Evolutionary conservation across 2,797 vertebrate genomes (phyloP), one percentile per base, ranked within the genome.

Genomic region (Carapus acus): DNA sequence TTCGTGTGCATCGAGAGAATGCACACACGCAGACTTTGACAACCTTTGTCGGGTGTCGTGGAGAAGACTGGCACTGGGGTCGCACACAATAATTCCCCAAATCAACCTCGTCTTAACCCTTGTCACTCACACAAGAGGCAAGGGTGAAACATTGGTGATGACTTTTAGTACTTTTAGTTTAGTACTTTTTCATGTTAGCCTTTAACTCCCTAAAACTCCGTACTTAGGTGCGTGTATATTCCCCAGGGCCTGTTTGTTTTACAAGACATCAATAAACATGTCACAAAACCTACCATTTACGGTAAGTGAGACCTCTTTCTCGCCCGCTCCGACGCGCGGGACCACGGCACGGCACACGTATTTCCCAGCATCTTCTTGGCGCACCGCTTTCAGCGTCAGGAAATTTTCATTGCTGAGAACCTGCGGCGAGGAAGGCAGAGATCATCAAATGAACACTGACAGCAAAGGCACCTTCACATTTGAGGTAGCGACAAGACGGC

Each of bases 341-440:
- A 99, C 96, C 56, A 98, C 96, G 0, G 96, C 96, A 0, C 96
- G 84, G 70, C 96, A 99, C 21, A 98, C 92, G 0, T 99, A 99
- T 73, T 97, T 97, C 74, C 96, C 96, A 1, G 96, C 96, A 1
- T 99, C 96, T 55, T 98, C 95, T 71, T 99, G 96, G 21, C 92
- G 90, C 34, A 99, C 96, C 0, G 91, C 89, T 81, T 94, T 96
- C 64, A 99, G 85, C 0, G 90, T 93, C 81, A 99, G 81, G 58
- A 93, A 91, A 83, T 97, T 98, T 46, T 98, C 93, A 0, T 99
- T 99, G 86, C 96, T 99, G 49, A 99, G 88, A 55, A 98, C 96
- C 96, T 99, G 80, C 8, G 1, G 57, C 27, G 51, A 19, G 5
- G 49, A 54, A 67, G 58, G 59, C 53, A 74, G 62, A 80, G 67